Evolutionary conservation across 2,888 invertebrate species (phyloP).

Genomic region (Leptopterna dolabrata): DNA sequence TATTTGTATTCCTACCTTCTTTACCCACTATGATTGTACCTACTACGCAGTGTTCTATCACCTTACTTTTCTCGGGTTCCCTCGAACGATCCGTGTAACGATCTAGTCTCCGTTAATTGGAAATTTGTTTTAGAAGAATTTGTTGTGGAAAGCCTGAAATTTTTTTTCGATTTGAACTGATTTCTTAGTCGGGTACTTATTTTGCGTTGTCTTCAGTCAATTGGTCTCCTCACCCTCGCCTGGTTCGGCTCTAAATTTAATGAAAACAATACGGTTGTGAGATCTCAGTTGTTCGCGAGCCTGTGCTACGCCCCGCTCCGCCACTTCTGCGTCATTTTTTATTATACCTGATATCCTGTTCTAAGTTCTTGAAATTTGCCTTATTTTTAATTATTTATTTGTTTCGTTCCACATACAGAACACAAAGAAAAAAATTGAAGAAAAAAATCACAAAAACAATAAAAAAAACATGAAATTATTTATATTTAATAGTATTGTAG

Average conservation of each 20-base stretch:
- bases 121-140: neutral
- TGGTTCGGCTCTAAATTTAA: constrained; percentile 20
- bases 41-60: neutral
- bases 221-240: constrained; percentile 15
- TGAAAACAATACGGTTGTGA: constrained; percentile 17
- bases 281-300: constrained; percentile 31
- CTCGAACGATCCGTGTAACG: neutral
- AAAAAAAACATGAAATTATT: neutral
- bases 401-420: neutral
- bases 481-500: constrained; percentile 3
- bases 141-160: neutral
- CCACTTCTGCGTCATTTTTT: neutral
- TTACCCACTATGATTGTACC: neutral
- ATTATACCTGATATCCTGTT: neutral
- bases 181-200: neutral
- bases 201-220: neutral
- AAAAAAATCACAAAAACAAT: neutral
- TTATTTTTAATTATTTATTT: constrained; percentile 12
- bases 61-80: neutral
- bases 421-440: neutral
- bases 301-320: neutral
- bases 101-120: constrained; percentile 11
- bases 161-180: neutral
- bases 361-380: neutral
- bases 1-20: too few relatives aligned